A percentile compares a stretch with the other conserved stretches of the same genome.
Conservation (phyloP, 2,888 invertebrate species). For the Stratiomys singularior region DNA sequence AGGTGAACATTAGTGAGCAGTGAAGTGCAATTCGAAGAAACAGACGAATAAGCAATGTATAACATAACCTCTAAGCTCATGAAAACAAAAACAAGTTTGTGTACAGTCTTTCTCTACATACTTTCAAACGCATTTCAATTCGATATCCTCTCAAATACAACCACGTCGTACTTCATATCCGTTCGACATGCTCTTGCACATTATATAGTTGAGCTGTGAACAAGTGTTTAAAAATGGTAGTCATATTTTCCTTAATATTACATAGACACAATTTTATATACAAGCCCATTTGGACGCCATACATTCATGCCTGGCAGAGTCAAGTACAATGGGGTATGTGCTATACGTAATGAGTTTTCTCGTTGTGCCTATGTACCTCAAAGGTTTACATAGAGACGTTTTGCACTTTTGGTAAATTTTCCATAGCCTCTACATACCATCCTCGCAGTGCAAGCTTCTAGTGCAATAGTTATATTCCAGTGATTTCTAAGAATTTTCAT, state of each 20-base stretch:
- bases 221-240: slow-evolving; percentile 23
- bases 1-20: not conserved
- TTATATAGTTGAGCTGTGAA: slow-evolving; percentile 18
- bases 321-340: not conserved
- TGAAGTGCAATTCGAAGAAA: not conserved
- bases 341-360: slow-evolving; percentile 3
- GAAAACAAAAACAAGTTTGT: slow-evolving; percentile 41
- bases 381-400: not conserved
- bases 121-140: not conserved
- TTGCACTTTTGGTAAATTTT: slow-evolving; percentile 28
- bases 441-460: not conserved
- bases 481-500: not conserved
- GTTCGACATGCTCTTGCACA: not conserved
- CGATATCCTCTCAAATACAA: not conserved
- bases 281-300: not conserved
- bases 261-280: not conserved
- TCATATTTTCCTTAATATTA: slow-evolving; percentile 25
- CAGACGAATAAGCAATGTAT: not conserved
- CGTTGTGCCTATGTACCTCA: not conserved
- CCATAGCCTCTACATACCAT: not conserved
- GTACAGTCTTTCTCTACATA: not conserved
- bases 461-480: slow-evolving; percentile 2
- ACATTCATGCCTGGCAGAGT: not conserved
- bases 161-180: not conserved
- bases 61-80: not conserved